Base-by-base conservation (phyloP, 2,113 vertebrate genomes). In the Cebus imitator region DNA sequence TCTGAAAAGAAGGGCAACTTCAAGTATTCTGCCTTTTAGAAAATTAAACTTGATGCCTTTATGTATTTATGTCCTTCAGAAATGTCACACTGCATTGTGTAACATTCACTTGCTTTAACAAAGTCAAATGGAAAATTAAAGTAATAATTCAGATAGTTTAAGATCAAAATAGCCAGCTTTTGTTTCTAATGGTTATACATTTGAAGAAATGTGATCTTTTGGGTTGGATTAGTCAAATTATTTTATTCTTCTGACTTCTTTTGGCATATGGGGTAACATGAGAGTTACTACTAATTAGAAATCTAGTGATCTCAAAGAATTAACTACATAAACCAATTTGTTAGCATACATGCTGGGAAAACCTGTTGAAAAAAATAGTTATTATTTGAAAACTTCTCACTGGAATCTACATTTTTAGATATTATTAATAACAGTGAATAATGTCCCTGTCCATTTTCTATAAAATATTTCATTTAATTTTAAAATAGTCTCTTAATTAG, bases 401-500 rank as follows among this genome's bases (percentile, higher is more conserved):
- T 23, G 48, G 9, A 66, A 75, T 55, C 3, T 14, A 85, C 30
- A 9, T 57, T 4, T 48, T 72, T 82, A 70, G 18, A 6, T 21
- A 79, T 23, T 92, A 79, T 23, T 92, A 79, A 79, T 78, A 72
- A 79, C n/a, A 83, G 50, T 91, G 58, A 91, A 94, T 68, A 91
- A 70, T 30, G 1, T 12, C 58, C 58, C 27, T 68, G 5, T 1
- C 25, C 11, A 58, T 4, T n/a, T 94, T 58, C 8, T 40, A 27
- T 87, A 45, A 75, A 90, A 18, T 40, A 6, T 6, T 6, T 43
- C 43, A 43, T 50, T 75, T 68, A 91, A 75, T 73, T 10, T 55
- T 73, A 30, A 72, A 95, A 68, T 45, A 57, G 48, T 72, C 9
- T 92, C 50, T 91, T n/a, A 84, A 57, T 64, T 81, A 85, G 4